Conservation (phyloP, 1,140 invertebrate genomes). For the Aphaenogaster floridana region DNA sequence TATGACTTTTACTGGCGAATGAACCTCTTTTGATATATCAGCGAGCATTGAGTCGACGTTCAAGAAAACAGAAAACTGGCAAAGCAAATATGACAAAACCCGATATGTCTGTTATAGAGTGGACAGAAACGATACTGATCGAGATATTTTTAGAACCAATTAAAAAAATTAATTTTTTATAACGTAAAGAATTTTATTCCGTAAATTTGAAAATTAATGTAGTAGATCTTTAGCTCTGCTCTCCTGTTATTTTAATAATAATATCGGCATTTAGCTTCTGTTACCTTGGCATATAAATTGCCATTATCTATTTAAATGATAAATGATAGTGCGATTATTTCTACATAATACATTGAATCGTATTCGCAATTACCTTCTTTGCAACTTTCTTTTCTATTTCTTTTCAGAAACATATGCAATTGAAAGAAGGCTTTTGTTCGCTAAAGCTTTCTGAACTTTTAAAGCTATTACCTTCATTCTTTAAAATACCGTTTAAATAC, state of each 20-base stretch:
- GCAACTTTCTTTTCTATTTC: background rate
- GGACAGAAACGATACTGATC: background rate
- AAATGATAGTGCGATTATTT: background rate
- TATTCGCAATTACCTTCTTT: background rate
- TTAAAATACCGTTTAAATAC: background rate
- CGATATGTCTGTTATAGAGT: background rate
- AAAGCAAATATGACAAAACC: background rate
- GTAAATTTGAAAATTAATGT: background rate
- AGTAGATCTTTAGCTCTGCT: background rate
- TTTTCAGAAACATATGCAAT: background rate
- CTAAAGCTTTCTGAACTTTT: background rate
- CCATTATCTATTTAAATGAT: background rate
- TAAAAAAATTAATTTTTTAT: background rate
- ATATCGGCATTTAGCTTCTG: background rate
- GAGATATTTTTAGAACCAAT: background rate
- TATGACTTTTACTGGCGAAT: conserved; percentile 64
- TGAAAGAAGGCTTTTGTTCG: background rate
- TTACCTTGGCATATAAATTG: background rate
- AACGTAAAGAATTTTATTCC: background rate
- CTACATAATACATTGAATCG: background rate
- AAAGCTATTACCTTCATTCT: background rate
- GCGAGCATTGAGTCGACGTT: background rate
- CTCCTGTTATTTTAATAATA: background rate
- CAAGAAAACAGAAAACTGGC: background rate
- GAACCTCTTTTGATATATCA: conserved; percentile 23